A percentile compares a stretch with the other conserved stretches of the same genome.
Evolutionary conservation across 2,888 invertebrate species (phyloP).

Genomic region (Stenolophus ochropezus): DNA sequence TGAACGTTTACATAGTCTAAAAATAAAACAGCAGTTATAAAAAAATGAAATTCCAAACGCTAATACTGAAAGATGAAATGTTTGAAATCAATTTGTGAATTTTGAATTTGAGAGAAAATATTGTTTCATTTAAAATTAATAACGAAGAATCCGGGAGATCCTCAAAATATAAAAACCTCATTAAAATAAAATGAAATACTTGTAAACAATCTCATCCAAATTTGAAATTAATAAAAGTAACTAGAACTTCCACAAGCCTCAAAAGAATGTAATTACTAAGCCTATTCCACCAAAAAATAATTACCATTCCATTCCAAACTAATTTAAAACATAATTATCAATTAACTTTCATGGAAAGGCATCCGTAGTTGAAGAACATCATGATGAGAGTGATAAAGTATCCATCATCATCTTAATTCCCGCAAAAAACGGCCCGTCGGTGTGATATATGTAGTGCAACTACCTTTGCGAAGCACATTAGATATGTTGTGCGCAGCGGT

Average conservation of each 20-base stretch:
- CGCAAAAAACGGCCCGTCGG: not conserved
- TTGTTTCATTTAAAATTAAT: not conserved
- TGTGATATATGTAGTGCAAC: constrained; percentile 16
- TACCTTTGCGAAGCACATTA: constrained; percentile 20
- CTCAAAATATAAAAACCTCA: not conserved
- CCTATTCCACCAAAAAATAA: constrained; percentile 8
- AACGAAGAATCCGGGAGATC: not conserved
- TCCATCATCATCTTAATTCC: constrained; percentile 13
- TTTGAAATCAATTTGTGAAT: too few relatives aligned
- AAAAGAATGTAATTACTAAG: constrained; percentile 4
- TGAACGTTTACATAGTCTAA: too few relatives aligned
- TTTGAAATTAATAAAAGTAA: not conserved
- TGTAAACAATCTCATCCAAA: not conserved
- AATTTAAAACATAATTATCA: constrained; percentile 20
- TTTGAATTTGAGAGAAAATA: not conserved
- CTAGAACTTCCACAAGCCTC: not conserved
- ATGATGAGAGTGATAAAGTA: constrained; percentile 1
- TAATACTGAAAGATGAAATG: too few relatives aligned
- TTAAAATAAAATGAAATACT: not conserved
- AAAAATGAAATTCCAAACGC: too few relatives aligned
- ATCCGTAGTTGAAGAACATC: not conserved
- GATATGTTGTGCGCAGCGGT: constrained; percentile 29
- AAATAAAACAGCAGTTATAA: too few relatives aligned
- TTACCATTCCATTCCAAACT: constrained; percentile 6
- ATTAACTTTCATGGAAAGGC: constrained; percentile 17